Conservation (phyloP, 2,888 invertebrate species). For the Galeopsomyia nigrocyanea region DNA sequence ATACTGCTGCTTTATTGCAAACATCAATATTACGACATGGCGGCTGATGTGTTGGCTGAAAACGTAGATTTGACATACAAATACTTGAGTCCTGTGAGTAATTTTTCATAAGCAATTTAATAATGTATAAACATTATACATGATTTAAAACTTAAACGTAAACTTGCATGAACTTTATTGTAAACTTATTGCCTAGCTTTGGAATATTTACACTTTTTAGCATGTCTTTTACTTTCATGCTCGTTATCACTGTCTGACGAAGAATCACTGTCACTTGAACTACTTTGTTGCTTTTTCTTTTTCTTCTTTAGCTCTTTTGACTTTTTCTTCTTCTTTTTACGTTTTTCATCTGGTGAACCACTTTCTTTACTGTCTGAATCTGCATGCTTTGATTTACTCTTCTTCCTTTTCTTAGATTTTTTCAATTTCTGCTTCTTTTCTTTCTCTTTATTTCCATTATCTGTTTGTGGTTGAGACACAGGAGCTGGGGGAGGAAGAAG, state of each 20-base stretch:
- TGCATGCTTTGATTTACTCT: conserved; percentile 56
- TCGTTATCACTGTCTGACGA: conserved; percentile 49
- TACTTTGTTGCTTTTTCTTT: conserved; percentile 53
- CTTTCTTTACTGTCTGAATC: conserved; percentile 49
- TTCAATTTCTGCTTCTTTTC: conserved; percentile 60
- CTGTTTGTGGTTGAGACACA: conserved; percentile 1
- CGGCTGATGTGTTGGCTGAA: conserved; percentile 97
- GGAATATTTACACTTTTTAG: conserved; percentile 63
- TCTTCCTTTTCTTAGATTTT: conserved; percentile 61
- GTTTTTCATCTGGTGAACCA: conserved; percentile 51
- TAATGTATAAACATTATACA: conserved; percentile 8
- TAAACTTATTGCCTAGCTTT: conserved; percentile 57
- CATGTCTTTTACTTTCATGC: conserved; percentile 54
- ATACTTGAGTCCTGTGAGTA: conserved; percentile 86
- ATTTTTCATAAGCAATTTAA: conserved; percentile 11
- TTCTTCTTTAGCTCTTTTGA: conserved; percentile 55
- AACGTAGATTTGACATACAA: conserved; percentile 97
- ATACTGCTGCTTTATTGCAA: conserved; percentile 94
- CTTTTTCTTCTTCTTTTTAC: conserved; percentile 58
- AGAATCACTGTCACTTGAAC: conserved; percentile 54
- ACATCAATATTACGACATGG: conserved; percentile 97
- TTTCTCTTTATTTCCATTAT: conserved; percentile 38
- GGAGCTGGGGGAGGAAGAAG: not conserved
- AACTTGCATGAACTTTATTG: conserved; percentile 22
- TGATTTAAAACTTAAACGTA: conserved; percentile 2